Base-by-base conservation (phyloP, 2,797 vertebrate genomes). In the Manis javanica region DNA sequence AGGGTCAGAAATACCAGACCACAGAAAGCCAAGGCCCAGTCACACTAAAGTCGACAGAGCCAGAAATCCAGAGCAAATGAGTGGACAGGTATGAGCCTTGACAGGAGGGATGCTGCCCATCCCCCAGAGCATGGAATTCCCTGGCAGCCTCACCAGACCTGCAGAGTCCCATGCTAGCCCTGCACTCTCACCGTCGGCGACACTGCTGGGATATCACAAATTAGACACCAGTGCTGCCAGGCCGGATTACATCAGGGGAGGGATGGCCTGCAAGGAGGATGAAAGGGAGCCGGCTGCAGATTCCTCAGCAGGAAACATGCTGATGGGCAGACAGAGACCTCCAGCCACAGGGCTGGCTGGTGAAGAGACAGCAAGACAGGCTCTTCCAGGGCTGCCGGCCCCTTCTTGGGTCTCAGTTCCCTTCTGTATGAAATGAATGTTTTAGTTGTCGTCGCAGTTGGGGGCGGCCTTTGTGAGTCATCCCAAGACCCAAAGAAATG, bases 291-390 rank as follows among this genome's bases (percentile, higher is more conserved):
- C 59, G 81, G 82, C 72, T 75, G 74, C 68, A 85, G 53, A 29
- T 49, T 29, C 64, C 61, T 34, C 89, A 96, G 97, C 96, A 86
- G 88, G 94, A 97, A 86, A 92, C 95, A 89, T 86, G 92, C 85
- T 68, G 94, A 89, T 97, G 96, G 79, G n/a, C 94, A 94, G 97
- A 96, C 88, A 97, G 95, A 79, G 79, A 75, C 9, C 21, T 79
- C 37, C 49, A 39, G 55, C 74, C 2, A 31, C 37, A 15, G 10
- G 37, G n/a, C 69, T 2, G 29, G 42, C 8, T 46, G 42, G 42
- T 46, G 42, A 46, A 46, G 3, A 71, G 69, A 34, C 3, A 19
- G 16, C 13, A 18, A 64, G 69, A 2, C 31, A 11, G 0, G 4
- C 51, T 29, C 11, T 24, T 61, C 55, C 15, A 21, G 49, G 69